Base-by-base conservation (phyloP, 2,888 invertebrate species). In the Amphipoea lucens region DNA sequence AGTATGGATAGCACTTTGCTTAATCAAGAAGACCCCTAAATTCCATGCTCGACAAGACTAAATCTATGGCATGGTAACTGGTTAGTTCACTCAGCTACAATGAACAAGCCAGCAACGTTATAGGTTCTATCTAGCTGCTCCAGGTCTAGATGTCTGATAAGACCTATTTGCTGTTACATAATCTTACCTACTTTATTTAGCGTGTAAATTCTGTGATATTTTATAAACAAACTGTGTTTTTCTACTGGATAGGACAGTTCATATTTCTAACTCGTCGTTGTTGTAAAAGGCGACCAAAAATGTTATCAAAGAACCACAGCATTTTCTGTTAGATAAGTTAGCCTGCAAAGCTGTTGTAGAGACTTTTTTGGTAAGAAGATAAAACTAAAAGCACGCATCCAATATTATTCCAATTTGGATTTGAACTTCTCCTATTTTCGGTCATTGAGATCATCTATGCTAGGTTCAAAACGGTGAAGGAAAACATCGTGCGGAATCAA, bases 201-300 rank as follows among this genome's bases (percentile, higher is more conserved):
- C 62, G 85, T 42, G n/a, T 57, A 80, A 84, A 79, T 63, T 40
- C n/a, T 23, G 79, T 62, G 29, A 78, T 84, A 80, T 62, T 80
- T 80, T 45, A 67, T 79, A 62, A 67, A 54, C 14, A n/a, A 23
- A 54, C 60, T 51, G 78, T 66, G 14, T 6, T 78, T 83, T 83
- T 62, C n/a, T 60, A 42, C 36, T 48, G 62, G 36, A 79, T 48
- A 29, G 23, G 40, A 57, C 12, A 45, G 45, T 40, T 62, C 51
- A 45, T 67, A 67, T 40, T 78, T 80, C 66, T 84, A 23, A 60
- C 51, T 67, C 14, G 17, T 23, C 9, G 23, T 12, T 48, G 65
- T 57, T 66, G 48, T 77, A 77, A 84, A 79, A 12, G 4, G 51
- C 42, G 79, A 84, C 66, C 66, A 23, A 23, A 84, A 42, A 36